Conservation (phyloP, 2,888 invertebrate genomes). For the Dryomyza anilis region DNA sequence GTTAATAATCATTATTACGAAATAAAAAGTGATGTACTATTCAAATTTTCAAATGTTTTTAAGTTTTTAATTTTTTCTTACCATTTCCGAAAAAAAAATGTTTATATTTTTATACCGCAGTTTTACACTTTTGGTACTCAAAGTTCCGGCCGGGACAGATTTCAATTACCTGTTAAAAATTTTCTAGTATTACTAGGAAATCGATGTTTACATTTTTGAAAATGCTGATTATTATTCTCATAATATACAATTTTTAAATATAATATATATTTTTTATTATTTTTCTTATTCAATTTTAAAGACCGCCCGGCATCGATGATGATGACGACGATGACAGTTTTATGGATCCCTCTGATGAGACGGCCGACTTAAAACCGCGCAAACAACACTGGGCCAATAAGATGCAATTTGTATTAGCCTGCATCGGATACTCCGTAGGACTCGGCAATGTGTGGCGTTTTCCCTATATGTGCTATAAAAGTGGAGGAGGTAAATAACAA, state of each 20-base stretch:
- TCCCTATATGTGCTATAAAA: constrained; percentile 90
- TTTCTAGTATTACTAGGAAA: no score
- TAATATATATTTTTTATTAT: background rate
- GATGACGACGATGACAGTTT: constrained; percentile 78
- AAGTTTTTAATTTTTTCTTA: no score
- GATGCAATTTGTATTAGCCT: constrained; percentile 86
- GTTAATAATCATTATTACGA: no score
- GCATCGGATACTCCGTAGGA: constrained; percentile 87
- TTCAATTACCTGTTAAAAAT: no score
- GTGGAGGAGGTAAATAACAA: constrained; percentile 76
- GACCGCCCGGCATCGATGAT: constrained; percentile 74
- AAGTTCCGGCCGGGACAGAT: no score
- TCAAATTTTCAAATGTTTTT: no score
- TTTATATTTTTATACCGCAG: no score
- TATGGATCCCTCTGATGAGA: constrained; percentile 73
- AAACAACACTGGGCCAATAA: constrained; percentile 88
- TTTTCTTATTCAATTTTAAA: constrained; percentile 45
- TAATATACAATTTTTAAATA: background rate
- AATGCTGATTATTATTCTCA: no score
- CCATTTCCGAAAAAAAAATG: no score
- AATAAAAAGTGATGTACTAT: no score
- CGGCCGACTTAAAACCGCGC: constrained; percentile 74
- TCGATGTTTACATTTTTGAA: no score
- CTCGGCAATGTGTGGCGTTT: constrained; percentile 91
- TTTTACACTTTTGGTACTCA: no score